These are phyloP conservation scores for Holocentrus rufus DNA, from an alignment of 2,797 vertebrate genomes.

Conservation along the genomic window DNA sequence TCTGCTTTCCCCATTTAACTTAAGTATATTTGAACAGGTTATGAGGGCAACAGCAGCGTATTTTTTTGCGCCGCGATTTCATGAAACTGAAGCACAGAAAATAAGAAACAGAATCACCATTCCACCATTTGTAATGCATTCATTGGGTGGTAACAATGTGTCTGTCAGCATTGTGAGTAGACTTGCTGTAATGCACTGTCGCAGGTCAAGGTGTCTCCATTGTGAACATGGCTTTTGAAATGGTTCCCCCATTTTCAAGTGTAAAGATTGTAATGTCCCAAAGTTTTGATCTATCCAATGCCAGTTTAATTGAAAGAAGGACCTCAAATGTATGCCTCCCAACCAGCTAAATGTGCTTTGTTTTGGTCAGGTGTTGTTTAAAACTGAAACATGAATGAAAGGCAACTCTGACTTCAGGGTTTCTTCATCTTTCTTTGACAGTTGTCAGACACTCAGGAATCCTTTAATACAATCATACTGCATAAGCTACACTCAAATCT, in stretches of 20 bases:
- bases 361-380: conserved; percentile 4
- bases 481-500: conserved; percentile 67
- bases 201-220: conserved; percentile 56
- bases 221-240: conserved; percentile 48
- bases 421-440: conserved; percentile 71
- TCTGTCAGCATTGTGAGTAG: conserved; percentile 30
- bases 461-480: conserved; percentile 72
- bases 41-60: conserved; percentile 21
- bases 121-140: conserved; percentile 27
- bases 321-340: not conserved
- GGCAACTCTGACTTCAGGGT: conserved; percentile 67
- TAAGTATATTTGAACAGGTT: conserved; percentile 12
- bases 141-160: conserved; percentile 13
- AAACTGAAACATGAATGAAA: conserved; percentile 44
- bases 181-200: conserved; percentile 63
- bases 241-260: conserved; percentile 49
- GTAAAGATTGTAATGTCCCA: conserved; percentile 29
- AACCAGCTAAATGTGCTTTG: conserved; percentile 2
- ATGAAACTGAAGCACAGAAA: conserved; percentile 69
- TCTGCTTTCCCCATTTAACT: not conserved
- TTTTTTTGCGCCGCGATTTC: conserved; percentile 4
- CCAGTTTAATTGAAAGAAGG: conserved; percentile 27
- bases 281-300: conserved; percentile 26
- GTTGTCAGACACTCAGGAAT: conserved; percentile 80
- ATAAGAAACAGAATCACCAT: conserved; percentile 38